Percentiles rank a stretch among this genome's conserved stretches.
These are phyloP conservation scores for Panurus biarmicus DNA, from an alignment of 2,113 vertebrate genomes.

Conservation along the genomic window DNA sequence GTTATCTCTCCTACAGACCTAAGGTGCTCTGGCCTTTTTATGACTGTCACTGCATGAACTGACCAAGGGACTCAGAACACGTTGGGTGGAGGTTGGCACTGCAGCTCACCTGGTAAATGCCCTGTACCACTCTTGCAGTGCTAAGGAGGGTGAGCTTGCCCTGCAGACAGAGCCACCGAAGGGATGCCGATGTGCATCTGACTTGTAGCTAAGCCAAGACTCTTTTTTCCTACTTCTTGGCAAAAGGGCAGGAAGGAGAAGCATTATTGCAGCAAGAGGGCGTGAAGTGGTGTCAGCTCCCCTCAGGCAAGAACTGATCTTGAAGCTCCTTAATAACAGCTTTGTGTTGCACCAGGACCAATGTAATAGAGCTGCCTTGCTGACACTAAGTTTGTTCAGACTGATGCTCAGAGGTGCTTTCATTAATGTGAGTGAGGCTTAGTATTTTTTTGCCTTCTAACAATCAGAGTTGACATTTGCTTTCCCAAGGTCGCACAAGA, in stretches of 20 bases:
- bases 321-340: neutral
- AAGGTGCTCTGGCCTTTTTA: neutral
- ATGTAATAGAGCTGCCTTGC: neutral
- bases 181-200: neutral
- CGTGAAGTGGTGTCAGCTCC: neutral
- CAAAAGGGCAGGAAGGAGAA: neutral
- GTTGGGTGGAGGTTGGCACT: neutral
- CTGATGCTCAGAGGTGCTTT: neutral
- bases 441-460: neutral
- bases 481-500: neutral
- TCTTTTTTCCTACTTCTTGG: neutral
- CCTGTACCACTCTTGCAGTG: too few species aligned
- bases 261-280: neutral
- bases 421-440: neutral
- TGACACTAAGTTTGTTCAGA: neutral
- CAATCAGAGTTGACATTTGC: neutral
- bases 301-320: neutral
- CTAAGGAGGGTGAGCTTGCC: neutral
- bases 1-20: neutral
- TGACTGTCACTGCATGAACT: neutral
- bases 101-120: neutral
- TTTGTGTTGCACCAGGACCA: neutral
- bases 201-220: neutral
- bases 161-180: neutral
- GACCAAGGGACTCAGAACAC: rapidly evolving